Evolutionary conservation across 2,797 vertebrate species (phyloP).

Genomic region (Acanthis flammea): DNA sequence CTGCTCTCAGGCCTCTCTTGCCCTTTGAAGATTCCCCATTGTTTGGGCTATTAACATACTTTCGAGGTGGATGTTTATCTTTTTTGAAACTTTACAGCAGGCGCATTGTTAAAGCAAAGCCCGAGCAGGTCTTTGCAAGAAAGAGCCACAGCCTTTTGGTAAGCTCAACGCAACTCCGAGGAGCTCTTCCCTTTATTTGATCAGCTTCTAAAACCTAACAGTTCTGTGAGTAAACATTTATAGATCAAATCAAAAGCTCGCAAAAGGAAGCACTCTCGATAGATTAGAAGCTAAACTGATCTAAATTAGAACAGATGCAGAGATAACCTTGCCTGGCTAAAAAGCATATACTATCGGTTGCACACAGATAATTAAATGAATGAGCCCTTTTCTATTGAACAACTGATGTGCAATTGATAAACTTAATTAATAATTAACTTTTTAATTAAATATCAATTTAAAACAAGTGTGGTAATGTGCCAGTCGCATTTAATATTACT

Average conservation of each 20-base stretch:
- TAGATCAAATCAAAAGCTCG: slow-evolving; percentile 68
- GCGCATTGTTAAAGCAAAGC: slow-evolving; percentile 14
- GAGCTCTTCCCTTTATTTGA: slow-evolving; percentile 70
- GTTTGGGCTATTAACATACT: slow-evolving; percentile 75
- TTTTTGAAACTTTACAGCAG: slow-evolving; percentile 69
- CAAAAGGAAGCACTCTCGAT: slow-evolving; percentile 69
- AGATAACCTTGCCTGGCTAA: slow-evolving; percentile 79
- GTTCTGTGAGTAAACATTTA: slow-evolving; percentile 75
- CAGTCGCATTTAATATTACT: slow-evolving; percentile 65
- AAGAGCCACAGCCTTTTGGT: slow-evolving; percentile 33
- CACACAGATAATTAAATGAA: slow-evolving; percentile 83
- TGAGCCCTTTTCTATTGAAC: slow-evolving; percentile 79
- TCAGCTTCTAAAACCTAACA: slow-evolving; percentile 73
- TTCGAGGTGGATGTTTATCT: slow-evolving; percentile 71
- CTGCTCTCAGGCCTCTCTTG: slow-evolving; percentile 30
- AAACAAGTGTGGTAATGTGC: slow-evolving; percentile 73
- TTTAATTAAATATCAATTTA: slow-evolving; percentile 84
- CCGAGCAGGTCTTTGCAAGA: slow-evolving; percentile 26
- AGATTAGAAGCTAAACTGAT: slow-evolving; percentile 73
- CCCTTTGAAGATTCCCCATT: slow-evolving; percentile 69
- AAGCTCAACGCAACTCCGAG: not conserved
- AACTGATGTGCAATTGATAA: slow-evolving; percentile 83
- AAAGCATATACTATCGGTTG: slow-evolving; percentile 79
- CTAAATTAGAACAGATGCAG: slow-evolving; percentile 71
- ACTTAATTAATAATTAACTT: slow-evolving; percentile 86